phyloP scores from a whole-genome alignment of 1,140 invertebrate genomes.

The Rhagoletis pomonella region DNA sequence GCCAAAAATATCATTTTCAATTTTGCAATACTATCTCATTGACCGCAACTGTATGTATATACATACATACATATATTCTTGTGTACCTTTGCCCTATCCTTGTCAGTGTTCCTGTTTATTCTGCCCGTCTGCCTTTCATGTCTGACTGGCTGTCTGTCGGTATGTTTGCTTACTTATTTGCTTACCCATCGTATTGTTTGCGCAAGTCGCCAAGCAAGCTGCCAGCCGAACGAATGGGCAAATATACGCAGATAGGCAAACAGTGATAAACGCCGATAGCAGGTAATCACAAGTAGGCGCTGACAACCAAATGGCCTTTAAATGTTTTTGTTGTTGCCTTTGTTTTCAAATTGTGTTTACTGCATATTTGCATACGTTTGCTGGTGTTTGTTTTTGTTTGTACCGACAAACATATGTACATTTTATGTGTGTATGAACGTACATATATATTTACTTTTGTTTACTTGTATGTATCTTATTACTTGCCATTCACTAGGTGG shows the following conservation, averaged over 20 bases:
- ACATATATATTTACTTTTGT: background rate
- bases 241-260: constrained; percentile 45
- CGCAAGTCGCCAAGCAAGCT: background rate
- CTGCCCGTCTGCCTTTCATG: background rate
- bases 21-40: no score
- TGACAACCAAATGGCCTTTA: constrained; percentile 42
- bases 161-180: background rate
- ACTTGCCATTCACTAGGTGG: background rate
- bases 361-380: background rate
- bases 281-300: constrained; percentile 22
- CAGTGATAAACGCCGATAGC: constrained; percentile 44
- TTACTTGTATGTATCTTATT: background rate
- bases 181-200: constrained; percentile 30
- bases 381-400: background rate
- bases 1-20: no score
- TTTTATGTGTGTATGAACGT: background rate
- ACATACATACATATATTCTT: background rate
- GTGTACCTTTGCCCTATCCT: background rate
- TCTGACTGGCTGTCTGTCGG: background rate
- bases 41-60: background rate
- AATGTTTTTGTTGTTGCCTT: background rate
- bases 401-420: background rate
- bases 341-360: background rate
- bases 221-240: constrained; percentile 5
- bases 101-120: background rate